A percentile compares a stretch with the other conserved stretches of the same genome.
These are phyloP conservation scores for Micronisus gabar DNA, from an alignment of 2,113 vertebrate species.

Conservation along the genomic window DNA sequence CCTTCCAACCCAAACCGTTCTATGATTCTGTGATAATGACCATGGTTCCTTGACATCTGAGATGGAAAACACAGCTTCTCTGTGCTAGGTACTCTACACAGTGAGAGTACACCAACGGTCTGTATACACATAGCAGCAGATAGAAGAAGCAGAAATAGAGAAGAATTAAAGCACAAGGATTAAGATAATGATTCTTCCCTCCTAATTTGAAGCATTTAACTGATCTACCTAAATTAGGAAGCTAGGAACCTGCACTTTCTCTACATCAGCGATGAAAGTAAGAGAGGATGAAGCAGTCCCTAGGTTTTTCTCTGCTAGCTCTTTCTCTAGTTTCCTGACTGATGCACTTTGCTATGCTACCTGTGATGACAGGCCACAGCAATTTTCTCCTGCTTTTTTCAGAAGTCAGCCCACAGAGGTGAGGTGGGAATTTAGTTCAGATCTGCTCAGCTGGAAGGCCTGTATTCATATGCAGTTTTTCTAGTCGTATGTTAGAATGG, in stretches of 20 bases:
- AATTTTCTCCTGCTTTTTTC: background rate
- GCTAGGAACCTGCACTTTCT: background rate
- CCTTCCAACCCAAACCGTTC: no score
- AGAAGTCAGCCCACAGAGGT: background rate
- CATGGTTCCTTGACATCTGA: background rate
- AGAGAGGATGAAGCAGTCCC: background rate
- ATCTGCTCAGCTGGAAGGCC: background rate
- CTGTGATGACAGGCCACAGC: fast-evolving
- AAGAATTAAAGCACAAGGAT: background rate
- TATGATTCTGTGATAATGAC: background rate
- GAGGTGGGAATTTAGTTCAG: background rate
- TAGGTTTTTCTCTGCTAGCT: background rate
- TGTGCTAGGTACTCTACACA: background rate
- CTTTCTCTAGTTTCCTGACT: background rate
- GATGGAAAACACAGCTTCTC: background rate
- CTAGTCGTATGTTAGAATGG: background rate
- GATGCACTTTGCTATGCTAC: background rate
- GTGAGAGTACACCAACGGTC: fast-evolving
- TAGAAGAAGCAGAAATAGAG: background rate
- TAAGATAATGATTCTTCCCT: background rate
- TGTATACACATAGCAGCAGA: background rate
- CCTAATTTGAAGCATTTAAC: background rate
- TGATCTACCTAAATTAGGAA: background rate
- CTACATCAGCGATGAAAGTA: background rate
- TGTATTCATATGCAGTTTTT: background rate